Base-by-base conservation (phyloP, 2,888 invertebrate genomes). In the Drosophila mettleri region DNA sequence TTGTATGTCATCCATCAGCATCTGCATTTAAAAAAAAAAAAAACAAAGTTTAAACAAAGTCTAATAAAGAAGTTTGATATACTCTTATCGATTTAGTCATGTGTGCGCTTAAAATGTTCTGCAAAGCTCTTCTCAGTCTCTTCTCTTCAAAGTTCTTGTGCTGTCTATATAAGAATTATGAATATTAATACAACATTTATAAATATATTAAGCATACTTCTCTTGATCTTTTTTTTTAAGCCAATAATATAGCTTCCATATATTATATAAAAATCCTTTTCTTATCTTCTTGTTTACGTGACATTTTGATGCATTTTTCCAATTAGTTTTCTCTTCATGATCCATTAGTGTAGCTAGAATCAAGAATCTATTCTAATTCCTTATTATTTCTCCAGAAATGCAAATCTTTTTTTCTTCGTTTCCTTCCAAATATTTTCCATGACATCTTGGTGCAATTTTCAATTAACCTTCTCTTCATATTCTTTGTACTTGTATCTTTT, bases 31-130 rank as follows among this genome's bases (percentile, higher is more conserved):
- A 16, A 2, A 9, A 8, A 45, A 16, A 2, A 9, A 22, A 29
- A 8, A 24, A 0, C 1, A 10, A 22, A 1, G 0, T n/a, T 24
- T n/a, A 1, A 5, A 0, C n/a, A 12, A 24, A 4, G 12, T 10
- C 9, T 24, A 27, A 14, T 14, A 52, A 14, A 36, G 14, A 36
- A 8, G 1, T 36, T 10, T 5, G 10, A 4, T 10, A 24, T 45
- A 45, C 27, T 27, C 16, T 16, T 27, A 5, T 1, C 9, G 9
- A 45, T 45, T 12, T 10, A 16, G 14, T 0, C n/a, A 6, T 24
- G 7, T 24, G 8, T 0, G 1, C 24, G n/a, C 3, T 14, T 24
- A 22, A 1, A 0, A 24, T 24, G 6, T 3, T 14, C 8, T 24
- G 0, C 8, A 10, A 10, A 27, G 16, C 16, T 45, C 16, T 27